Percentiles rank a stretch among this genome's conserved stretches.
Conservation (phyloP, 2,113 vertebrate species). For the Carollia perspicillata region DNA sequence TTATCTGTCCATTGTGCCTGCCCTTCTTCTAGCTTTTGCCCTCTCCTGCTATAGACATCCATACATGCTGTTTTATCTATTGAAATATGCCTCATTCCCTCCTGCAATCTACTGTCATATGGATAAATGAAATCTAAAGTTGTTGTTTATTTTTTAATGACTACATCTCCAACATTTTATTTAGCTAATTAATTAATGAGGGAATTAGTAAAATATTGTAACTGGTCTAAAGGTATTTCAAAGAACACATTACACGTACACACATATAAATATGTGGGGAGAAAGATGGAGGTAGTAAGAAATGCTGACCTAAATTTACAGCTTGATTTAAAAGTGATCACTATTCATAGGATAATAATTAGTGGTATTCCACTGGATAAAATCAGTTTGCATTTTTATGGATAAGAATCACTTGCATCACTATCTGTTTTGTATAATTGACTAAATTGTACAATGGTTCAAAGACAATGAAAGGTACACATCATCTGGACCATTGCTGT, state of each 20-base stretch:
- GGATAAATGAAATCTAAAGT: neutral
- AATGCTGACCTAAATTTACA: neutral
- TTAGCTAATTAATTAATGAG: neutral
- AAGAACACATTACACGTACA: neutral
- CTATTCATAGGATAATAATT: neutral
- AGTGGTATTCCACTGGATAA: neutral
- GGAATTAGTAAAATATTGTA: neutral
- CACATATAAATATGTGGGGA: neutral
- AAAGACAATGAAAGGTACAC: neutral
- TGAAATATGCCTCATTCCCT: neutral
- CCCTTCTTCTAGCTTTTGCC: neutral
- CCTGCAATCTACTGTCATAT: neutral
- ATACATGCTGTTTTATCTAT: neutral
- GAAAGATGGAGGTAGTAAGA: neutral
- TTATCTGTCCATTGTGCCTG: neutral
- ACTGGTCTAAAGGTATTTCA: neutral
- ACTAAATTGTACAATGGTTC: neutral
- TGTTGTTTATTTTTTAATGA: neutral
- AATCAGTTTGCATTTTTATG: neutral
- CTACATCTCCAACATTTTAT: neutral
- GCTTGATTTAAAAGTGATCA: conserved; percentile 1
- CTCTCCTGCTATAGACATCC: neutral
- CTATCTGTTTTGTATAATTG: neutral
- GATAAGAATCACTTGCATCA: neutral
- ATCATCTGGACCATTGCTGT: neutral